Evolutionary conservation across 2,888 invertebrate genomes (phyloP).

Genomic region (Drosophila recens): DNA sequence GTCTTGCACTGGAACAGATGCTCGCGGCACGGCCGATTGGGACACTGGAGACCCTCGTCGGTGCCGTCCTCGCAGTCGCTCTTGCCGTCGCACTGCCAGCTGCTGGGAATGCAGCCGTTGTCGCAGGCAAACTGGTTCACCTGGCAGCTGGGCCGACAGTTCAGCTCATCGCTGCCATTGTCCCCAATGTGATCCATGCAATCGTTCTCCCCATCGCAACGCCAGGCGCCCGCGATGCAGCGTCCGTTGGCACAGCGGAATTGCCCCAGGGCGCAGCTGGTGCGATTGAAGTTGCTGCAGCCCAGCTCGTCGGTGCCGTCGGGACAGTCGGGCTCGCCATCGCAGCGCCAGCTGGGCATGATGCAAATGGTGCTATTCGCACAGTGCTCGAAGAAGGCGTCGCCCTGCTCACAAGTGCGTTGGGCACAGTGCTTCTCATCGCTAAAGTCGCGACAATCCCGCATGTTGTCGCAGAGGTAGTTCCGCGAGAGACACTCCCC

Average conservation of each 20-base stretch:
- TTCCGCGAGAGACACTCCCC: conserved; percentile 85
- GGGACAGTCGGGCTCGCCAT: conserved; percentile 91
- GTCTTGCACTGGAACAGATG: conserved; percentile 88
- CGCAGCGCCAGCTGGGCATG: conserved; percentile 90
- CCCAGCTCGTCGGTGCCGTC: conserved; percentile 92
- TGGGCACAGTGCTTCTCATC: conserved; percentile 88
- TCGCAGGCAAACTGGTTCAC: conserved; percentile 90
- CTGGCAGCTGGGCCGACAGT: conserved; percentile 86
- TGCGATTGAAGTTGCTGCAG: conserved; percentile 86
- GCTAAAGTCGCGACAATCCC: conserved; percentile 87
- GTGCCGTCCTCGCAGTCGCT: conserved; percentile 89
- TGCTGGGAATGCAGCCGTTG: conserved; percentile 88
- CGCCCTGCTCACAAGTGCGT: conserved; percentile 85
- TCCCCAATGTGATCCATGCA: conserved; percentile 78
- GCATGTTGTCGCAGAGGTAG: conserved; percentile 87
- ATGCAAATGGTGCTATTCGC: conserved; percentile 90
- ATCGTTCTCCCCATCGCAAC: conserved; percentile 86
- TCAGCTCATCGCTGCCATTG: conserved; percentile 87
- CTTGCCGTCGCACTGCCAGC: conserved; percentile 90
- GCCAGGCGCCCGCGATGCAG: conserved; percentile 87
- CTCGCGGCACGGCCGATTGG: conserved; percentile 85
- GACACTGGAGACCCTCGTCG: conserved; percentile 87
- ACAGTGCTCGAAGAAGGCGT: conserved; percentile 86
- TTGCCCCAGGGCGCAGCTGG: conserved; percentile 84
- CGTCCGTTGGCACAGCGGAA: conserved; percentile 87